These are phyloP conservation scores for Furcifer pardalis DNA, from an alignment of 2,797 vertebrate genomes.

Conservation along the genomic window DNA sequence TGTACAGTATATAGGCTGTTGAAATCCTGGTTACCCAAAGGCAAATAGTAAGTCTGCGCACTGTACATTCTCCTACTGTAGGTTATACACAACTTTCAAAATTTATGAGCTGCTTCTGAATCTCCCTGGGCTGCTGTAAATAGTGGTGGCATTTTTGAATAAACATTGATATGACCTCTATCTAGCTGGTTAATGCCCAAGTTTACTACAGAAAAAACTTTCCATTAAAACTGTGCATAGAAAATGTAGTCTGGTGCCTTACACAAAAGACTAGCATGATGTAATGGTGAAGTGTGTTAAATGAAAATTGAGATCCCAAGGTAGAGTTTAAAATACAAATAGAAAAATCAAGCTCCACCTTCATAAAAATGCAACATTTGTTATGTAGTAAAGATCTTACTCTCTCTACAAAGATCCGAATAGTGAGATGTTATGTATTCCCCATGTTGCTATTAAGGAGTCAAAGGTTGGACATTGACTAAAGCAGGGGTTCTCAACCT, in stretches of 20 bases:
- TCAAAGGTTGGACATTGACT: no score
- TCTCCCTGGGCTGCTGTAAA: constrained; percentile 3
- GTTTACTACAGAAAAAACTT: constrained; percentile 34
- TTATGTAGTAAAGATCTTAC: no score
- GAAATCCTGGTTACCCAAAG: neutral
- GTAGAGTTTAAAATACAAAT: no score
- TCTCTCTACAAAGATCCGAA: no score
- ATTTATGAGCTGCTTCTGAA: constrained; percentile 13
- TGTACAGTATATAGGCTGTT: neutral
- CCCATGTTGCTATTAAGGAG: no score
- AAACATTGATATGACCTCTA: constrained; percentile 14
- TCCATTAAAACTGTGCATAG: constrained; percentile 38
- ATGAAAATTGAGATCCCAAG: no score
- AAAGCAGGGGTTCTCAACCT: no score
- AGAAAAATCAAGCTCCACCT: no score
- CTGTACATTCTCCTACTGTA: neutral
- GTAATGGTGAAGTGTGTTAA: neutral
- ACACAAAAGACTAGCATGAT: neutral
- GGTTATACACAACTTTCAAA: neutral
- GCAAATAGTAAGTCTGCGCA: neutral
- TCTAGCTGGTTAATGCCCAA: neutral
- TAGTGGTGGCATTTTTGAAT: constrained; percentile 34
- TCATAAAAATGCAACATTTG: no score
- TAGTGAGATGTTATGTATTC: no score
- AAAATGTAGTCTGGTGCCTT: constrained; percentile 5